These are phyloP conservation scores for Mus pahari DNA, from an alignment of 2,113 vertebrate species.

Conservation along the genomic window DNA sequence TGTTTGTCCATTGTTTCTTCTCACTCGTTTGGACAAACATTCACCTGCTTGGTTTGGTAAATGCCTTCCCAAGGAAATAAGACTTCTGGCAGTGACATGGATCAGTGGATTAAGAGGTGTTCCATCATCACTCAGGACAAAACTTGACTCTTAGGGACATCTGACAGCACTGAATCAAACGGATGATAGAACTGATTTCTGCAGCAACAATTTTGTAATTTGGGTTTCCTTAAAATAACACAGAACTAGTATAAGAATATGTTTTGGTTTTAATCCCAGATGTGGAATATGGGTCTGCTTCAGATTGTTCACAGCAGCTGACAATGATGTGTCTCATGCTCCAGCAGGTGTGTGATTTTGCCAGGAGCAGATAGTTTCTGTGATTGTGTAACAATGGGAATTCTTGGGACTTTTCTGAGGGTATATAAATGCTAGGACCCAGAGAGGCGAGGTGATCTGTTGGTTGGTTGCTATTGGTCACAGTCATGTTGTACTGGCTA, in stretches of 20 bases:
- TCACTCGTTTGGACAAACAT: not conserved
- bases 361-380: not conserved
- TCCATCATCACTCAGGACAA: constrained; percentile 31
- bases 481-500: too few species aligned
- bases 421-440: too few species aligned
- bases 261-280: not conserved
- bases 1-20: not conserved
- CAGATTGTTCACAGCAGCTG: not conserved
- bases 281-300: not conserved
- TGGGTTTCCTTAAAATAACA: not conserved
- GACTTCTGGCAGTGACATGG: not conserved
- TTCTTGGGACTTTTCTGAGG: not conserved
- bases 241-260: not conserved
- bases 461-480: not conserved
- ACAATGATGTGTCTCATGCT: not conserved
- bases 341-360: not conserved
- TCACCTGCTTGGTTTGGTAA: not conserved
- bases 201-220: not conserved
- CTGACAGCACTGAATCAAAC: not conserved
- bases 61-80: not conserved
- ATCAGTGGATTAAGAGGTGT: not conserved
- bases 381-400: not conserved
- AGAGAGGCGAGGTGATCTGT: too few species aligned
- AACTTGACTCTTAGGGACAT: not conserved
- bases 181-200: not conserved